phyloP scores from a whole-genome alignment of 2,888 invertebrate species.

The Scrobipalpa costella region DNA sequence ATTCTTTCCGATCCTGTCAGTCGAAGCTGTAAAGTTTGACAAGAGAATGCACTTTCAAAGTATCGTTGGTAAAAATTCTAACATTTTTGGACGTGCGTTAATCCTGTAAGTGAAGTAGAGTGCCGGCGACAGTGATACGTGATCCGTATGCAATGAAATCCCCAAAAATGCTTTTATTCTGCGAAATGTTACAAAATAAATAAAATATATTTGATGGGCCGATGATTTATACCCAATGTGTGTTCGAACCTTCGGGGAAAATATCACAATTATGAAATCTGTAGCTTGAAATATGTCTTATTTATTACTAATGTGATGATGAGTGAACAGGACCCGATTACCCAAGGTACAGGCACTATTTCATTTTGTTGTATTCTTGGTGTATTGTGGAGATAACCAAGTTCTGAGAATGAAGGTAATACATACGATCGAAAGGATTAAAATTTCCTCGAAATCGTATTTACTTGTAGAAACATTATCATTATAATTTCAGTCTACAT shows the following conservation, averaged over 20 bases:
- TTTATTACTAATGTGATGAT: too few species aligned
- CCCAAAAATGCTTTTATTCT: not conserved
- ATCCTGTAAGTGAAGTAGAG: not conserved
- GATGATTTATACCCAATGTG: not conserved
- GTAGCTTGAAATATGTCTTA: too few species aligned
- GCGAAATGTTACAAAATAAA: not conserved
- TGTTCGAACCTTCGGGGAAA: not conserved
- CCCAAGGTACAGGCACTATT: too few species aligned
- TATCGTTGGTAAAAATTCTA: not conserved
- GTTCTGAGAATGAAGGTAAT: too few species aligned
- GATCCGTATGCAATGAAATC: not conserved
- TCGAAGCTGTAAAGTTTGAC: not conserved
- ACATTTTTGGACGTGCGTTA: not conserved
- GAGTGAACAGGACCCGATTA: too few species aligned
- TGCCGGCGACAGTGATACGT: not conserved
- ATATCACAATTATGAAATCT: too few species aligned
- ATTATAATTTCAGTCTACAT: too few species aligned
- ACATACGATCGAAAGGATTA: too few species aligned
- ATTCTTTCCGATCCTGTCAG: not conserved
- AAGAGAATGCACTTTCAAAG: constrained; percentile 5
- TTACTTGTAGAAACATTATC: too few species aligned
- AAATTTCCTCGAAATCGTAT: too few species aligned
- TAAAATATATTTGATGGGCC: not conserved
- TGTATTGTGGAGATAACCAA: too few species aligned
- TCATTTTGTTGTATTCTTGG: too few species aligned